Evolutionary conservation across 2,888 invertebrate genomes (phyloP).

Genomic region (Alsophila aescularia): DNA sequence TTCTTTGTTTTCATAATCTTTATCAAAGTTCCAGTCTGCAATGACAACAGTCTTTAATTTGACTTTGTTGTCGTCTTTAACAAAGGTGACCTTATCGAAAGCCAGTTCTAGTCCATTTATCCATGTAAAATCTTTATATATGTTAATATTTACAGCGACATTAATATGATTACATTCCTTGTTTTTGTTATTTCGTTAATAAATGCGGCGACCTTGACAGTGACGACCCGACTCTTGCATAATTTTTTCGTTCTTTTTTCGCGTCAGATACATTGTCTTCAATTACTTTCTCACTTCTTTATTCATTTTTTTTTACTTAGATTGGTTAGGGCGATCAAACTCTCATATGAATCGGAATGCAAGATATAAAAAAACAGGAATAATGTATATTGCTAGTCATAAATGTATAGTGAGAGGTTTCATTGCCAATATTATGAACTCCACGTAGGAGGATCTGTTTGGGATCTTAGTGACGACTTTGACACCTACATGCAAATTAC

Average conservation of each 20-base stretch:
- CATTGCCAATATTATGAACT: neutral
- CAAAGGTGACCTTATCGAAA: neutral
- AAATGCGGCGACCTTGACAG: neutral
- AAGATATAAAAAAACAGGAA: too few species aligned
- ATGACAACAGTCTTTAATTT: neutral
- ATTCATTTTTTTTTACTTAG: too few species aligned
- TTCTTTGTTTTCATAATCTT: neutral
- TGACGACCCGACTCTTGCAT: neutral
- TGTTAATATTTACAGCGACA: neutral
- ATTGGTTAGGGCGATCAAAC: too few species aligned
- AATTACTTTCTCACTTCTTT: neutral
- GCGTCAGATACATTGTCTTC: neutral
- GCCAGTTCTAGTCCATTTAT: neutral
- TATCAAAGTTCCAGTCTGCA: neutral
- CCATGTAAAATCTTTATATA: neutral
- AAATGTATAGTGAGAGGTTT: too few species aligned
- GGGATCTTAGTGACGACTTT: neutral
- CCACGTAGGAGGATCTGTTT: neutral
- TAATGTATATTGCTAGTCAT: too few species aligned
- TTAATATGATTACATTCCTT: neutral
- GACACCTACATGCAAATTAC: conserved; percentile 19
- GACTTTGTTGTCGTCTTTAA: conserved; percentile 1
- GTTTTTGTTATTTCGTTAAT: neutral
- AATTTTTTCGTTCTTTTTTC: neutral
- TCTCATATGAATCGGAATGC: too few species aligned